These are phyloP conservation scores for Vireo altiloquus DNA, from an alignment of 2,113 vertebrate species.

Conservation along the genomic window DNA sequence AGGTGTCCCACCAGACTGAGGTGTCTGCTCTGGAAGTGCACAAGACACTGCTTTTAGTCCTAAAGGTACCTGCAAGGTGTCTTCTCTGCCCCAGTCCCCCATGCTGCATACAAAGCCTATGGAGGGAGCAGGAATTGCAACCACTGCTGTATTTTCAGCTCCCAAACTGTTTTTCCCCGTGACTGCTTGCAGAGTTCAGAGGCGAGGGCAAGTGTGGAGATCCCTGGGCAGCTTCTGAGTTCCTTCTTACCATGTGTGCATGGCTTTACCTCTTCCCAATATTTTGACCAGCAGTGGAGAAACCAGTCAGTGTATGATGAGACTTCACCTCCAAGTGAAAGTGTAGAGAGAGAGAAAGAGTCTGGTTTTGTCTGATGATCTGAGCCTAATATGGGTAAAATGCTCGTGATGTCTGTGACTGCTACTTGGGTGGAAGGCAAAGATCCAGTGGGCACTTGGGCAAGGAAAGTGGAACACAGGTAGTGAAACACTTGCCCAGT, in stretches of 20 bases:
- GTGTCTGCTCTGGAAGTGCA: not conserved
- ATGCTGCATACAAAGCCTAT: not conserved
- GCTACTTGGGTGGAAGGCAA: not conserved
- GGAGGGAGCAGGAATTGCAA: not conserved
- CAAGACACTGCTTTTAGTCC: not conserved
- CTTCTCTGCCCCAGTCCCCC: not conserved
- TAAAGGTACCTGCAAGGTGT: not conserved
- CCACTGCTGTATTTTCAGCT: not conserved
- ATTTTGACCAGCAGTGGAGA: not conserved
- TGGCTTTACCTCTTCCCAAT: not conserved
- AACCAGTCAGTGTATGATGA: not conserved
- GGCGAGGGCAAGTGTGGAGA: not conserved
- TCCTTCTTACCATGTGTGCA: accelerated
- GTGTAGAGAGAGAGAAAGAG: not conserved
- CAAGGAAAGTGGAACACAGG: not conserved
- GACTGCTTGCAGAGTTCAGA: not conserved
- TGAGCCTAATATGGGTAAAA: not conserved
- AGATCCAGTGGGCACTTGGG: not conserved
- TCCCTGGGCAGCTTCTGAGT: not conserved
- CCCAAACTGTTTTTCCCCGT: not conserved
- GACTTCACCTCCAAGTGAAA: not conserved
- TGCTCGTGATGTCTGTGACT: not conserved
- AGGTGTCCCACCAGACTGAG: not conserved
- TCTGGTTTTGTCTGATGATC: not conserved
- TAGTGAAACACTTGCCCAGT: not conserved